Evolutionary conservation across 2,797 vertebrate genomes (phyloP), one percentile per base, ranked within the genome.

Genomic region (Staurois parvus): DNA sequence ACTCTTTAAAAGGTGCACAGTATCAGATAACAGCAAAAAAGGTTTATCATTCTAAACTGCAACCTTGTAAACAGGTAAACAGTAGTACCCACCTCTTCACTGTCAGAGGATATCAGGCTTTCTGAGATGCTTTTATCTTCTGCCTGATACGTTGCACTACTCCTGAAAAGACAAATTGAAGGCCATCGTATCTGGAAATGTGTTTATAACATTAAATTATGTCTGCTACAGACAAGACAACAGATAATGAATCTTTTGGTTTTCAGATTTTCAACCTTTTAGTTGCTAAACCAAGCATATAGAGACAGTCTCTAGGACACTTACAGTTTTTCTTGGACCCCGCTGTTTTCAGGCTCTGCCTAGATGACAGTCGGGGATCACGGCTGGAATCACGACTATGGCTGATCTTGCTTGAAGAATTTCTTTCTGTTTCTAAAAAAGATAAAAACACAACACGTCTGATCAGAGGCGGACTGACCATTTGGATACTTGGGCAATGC

Each of bases 311-410:
- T 52, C 3, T 52, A 52, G 15, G 80, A 19, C 85, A 90, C 94
- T 92, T 88, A 96, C 96, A 1, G 29, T 87, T 90, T 90, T 90
- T 90, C 69, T 87, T 85, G 42, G 87, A 87, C 6, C 66, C 67
- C 17, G 62, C 91, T 84, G 91, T 85, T 81, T 92, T 92, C 28
- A 85, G 24, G 56, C 88, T 88, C 1, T 78, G 87, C 86, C 87
- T 89, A 76, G 90, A 93, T 52, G 85, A 40, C 62, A 30, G 45
- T n/a, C 88, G 72, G 85, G 73, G 56, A 48, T 90, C 88, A 68
- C 72, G 89, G 34, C 90, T 28, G 6, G 92, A 90, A 0, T 89
- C 90, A 87, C 75, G 62, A 56, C 74, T 85, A 66, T 3, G 89
- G 48, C 29, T 52, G 56, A 17, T 26, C 21, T 84, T 85, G 0